These are phyloP conservation scores for Pipistrellus pygmaeus DNA, from an alignment of 2,797 vertebrate species.

Conservation along the genomic window DNA sequence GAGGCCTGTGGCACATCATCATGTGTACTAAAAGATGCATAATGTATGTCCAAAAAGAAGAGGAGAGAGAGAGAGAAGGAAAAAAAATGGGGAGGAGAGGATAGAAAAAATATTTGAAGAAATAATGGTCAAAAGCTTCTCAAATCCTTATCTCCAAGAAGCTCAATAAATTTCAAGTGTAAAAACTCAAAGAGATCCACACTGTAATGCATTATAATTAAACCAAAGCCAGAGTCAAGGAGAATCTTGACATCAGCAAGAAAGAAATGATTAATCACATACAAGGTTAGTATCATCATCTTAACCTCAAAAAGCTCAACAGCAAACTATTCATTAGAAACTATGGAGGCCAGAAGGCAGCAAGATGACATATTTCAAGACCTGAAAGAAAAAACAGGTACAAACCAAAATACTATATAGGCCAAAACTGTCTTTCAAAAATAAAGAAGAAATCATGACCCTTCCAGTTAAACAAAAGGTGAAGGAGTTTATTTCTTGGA, in stretches of 20 bases:
- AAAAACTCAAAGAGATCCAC: not conserved
- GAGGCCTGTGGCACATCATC: not conserved
- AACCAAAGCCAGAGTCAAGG: not conserved
- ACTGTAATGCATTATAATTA: not conserved
- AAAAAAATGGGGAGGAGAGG: not conserved
- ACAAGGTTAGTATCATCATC: not conserved
- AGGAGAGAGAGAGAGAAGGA: not conserved
- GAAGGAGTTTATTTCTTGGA: not conserved
- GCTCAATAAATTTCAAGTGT: not conserved
- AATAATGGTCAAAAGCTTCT: not conserved
- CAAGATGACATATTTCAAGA: not conserved
- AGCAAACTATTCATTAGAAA: not conserved
- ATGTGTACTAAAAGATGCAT: not conserved
- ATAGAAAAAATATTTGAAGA: not conserved
- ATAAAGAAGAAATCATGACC: not conserved
- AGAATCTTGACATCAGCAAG: not conserved
- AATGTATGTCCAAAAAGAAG: not conserved
- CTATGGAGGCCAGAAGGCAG: not conserved
- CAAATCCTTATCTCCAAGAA: not conserved
- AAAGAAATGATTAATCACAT: not conserved
- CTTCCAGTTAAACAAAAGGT: not conserved
- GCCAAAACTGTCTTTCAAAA: not conserved
- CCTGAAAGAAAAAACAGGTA: not conserved
- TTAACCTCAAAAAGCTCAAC: not conserved
- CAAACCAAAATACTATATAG: not conserved